These are phyloP conservation scores for Pomatorhinus ruficollis DNA, from an alignment of 2,113 vertebrate genomes.

Conservation along the genomic window DNA sequence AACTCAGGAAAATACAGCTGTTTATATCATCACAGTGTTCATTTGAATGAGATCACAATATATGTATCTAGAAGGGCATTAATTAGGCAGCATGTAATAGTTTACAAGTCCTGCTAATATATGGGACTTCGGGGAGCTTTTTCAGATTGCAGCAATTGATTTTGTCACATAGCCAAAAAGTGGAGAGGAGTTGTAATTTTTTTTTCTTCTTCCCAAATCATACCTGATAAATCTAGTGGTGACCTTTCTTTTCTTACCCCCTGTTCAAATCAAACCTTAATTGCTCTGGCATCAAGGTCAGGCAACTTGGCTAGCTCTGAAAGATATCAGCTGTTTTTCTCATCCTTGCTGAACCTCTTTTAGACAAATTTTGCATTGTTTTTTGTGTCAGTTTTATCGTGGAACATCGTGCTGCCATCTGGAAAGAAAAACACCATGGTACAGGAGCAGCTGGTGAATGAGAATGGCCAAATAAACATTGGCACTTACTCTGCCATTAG, in stretches of 20 bases:
- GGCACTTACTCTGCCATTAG: conserved; percentile 75
- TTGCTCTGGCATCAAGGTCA: conserved; percentile 75
- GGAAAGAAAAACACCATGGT: conserved; percentile 78
- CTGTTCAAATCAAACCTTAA: conserved; percentile 75
- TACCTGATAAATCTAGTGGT: conserved; percentile 72
- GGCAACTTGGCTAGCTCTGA: conserved; percentile 76
- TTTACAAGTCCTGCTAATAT: conserved; percentile 30
- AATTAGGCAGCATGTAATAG: conserved; percentile 61
- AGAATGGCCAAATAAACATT: conserved; percentile 82
- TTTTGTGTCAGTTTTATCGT: conserved; percentile 79
- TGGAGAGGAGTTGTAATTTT: not conserved
- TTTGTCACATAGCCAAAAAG: conserved; percentile 60
- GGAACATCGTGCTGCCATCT: conserved; percentile 82
- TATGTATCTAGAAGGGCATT: conserved; percentile 52
- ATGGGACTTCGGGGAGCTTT: conserved; percentile 58
- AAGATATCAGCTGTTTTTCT: conserved; percentile 80
- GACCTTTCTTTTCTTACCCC: conserved; percentile 39
- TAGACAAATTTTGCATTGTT: conserved; percentile 83
- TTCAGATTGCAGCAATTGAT: conserved; percentile 45
- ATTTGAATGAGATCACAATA: conserved; percentile 45
- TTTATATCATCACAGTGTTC: conserved; percentile 19
- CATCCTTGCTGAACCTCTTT: conserved; percentile 79
- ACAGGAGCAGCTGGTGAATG: conserved; percentile 79
- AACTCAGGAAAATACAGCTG: conserved; percentile 18
- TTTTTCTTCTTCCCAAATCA: conserved; percentile 45